phyloP scores from a whole-genome alignment of 2,888 invertebrate species.

The Sphaerophoria rueppellii region DNA sequence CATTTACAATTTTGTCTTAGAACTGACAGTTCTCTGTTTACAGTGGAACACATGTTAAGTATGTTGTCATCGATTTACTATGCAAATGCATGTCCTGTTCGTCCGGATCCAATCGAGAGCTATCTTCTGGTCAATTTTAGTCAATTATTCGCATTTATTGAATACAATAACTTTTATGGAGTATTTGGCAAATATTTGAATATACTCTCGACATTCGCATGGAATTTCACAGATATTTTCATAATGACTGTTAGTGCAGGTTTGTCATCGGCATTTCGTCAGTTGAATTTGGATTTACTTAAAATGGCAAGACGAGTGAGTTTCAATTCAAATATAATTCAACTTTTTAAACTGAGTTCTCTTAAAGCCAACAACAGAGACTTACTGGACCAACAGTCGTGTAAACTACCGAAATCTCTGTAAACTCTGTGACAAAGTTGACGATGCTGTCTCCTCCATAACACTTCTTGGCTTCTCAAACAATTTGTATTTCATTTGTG shows the following conservation, averaged over 20 bases:
- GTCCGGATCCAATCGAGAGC: constrained; percentile 78
- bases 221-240: constrained; percentile 89
- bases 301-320: constrained; percentile 82
- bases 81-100: constrained; percentile 77
- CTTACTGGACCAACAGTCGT: constrained; percentile 83
- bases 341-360: background rate
- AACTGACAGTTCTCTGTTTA: background rate
- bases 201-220: constrained; percentile 86
- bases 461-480: constrained; percentile 84
- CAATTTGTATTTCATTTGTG: constrained; percentile 85
- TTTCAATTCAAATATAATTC: background rate
- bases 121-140: constrained; percentile 77
- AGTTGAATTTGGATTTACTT: constrained; percentile 84
- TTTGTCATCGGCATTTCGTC: constrained; percentile 85
- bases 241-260: constrained; percentile 88
- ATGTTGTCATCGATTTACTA: constrained; percentile 84
- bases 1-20: background rate
- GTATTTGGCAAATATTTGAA: constrained; percentile 82
- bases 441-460: constrained; percentile 83
- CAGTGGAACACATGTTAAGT: constrained; percentile 85
- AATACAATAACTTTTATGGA: constrained; percentile 76
- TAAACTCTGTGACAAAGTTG: constrained; percentile 82
- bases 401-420: constrained; percentile 83
- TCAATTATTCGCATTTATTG: constrained; percentile 77
- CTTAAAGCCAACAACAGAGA: constrained; percentile 77